These are phyloP conservation scores for Argyrosomus japonicus DNA, from an alignment of 2,113 vertebrate genomes.

Conservation along the genomic window DNA sequence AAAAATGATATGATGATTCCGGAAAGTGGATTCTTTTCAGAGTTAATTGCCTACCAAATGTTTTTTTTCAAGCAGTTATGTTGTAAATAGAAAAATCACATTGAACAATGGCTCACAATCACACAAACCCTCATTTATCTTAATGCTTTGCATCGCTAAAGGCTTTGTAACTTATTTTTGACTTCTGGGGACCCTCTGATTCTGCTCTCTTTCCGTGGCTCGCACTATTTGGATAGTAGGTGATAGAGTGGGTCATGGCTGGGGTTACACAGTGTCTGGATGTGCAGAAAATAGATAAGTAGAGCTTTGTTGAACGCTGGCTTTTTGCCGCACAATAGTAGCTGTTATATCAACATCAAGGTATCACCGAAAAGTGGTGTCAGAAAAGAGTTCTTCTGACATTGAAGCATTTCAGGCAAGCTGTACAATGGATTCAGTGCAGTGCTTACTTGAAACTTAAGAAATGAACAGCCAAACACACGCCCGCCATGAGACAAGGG, in stretches of 20 bases:
- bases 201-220: not conserved
- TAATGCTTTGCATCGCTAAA: not conserved
- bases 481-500: not conserved
- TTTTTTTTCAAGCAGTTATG: conserved; percentile 13
- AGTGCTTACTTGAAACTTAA: not conserved
- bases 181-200: not conserved
- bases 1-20: not conserved
- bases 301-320: not conserved
- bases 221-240: not conserved
- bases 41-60: not conserved
- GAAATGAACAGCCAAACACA: not conserved
- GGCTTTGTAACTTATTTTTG: not conserved
- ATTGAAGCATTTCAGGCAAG: not conserved
- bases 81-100: conserved; percentile 21
- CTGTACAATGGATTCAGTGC: not conserved
- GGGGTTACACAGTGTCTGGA: not conserved
- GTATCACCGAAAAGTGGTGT: not conserved
- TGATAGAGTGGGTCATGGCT: not conserved
- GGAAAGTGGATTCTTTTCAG: not conserved
- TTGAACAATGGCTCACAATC: not conserved
- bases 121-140: not conserved
- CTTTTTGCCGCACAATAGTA: not conserved
- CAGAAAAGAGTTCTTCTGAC: not conserved
- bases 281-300: conserved; percentile 14
- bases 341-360: conserved; percentile 5